phyloP scores from a whole-genome alignment of 2,888 invertebrate species.

The Orthosia gracilis region DNA sequence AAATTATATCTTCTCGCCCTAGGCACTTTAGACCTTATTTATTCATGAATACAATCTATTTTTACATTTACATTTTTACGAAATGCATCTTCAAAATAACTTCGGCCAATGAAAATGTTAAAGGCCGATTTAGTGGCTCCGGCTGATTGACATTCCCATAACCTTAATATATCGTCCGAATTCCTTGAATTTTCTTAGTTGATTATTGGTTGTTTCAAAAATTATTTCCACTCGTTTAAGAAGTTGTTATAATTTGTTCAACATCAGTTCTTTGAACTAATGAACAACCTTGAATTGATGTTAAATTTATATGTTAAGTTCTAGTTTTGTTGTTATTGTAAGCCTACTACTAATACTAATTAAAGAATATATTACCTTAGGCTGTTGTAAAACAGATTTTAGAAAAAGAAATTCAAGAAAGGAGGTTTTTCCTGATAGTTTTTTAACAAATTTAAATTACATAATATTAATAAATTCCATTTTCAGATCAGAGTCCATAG shows the following conservation, averaged over 20 bases:
- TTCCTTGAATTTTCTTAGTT: constrained; percentile 46
- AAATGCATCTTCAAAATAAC: constrained; percentile 78
- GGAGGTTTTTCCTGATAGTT: too few relatives aligned
- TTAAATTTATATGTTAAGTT: neutral
- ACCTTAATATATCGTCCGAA: constrained; percentile 72
- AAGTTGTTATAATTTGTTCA: constrained; percentile 36
- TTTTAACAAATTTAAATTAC: too few relatives aligned
- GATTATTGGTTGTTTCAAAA: constrained; percentile 18
- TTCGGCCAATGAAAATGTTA: constrained; percentile 78
- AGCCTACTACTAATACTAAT: too few relatives aligned
- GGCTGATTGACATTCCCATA: constrained; percentile 84
- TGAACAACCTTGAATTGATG: constrained; percentile 17
- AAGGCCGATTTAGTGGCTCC: constrained; percentile 77
- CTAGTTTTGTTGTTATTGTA: neutral
- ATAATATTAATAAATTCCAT: too few relatives aligned
- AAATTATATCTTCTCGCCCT: constrained; percentile 66
- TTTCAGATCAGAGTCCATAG: too few relatives aligned
- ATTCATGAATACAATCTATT: constrained; percentile 69
- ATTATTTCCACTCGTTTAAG: constrained; percentile 41
- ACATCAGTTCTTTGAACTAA: constrained; percentile 37
- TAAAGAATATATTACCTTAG: too few relatives aligned
- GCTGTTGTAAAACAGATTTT: too few relatives aligned
- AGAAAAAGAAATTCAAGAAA: too few relatives aligned
- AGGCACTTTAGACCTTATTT: constrained; percentile 74
- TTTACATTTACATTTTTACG: constrained; percentile 60